Base-by-base conservation (phyloP, 2,113 vertebrate species). In the Macquaria ambigua region DNA sequence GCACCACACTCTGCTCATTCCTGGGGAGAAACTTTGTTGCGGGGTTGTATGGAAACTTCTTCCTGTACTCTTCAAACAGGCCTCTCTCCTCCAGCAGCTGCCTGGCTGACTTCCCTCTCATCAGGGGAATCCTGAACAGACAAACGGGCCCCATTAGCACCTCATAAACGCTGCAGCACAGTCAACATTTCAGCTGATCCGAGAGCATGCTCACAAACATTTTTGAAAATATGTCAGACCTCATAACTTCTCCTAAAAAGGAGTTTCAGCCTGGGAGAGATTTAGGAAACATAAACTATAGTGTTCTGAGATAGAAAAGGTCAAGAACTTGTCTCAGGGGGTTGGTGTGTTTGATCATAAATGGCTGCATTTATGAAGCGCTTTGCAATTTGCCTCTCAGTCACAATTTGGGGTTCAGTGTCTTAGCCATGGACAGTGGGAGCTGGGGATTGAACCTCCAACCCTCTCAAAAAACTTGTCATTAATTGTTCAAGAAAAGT, bases 41-140 rank as follows among this genome's bases (percentile, higher is more conserved):
- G 0, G 91, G 6, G 6, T 72, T 74, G 0, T 77, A 66, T 11
- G 1, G 82, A 67, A 94, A 81, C 0, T 0, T 62, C 71, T 34
- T 84, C 79, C 95, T 82, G 67, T 94, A 93, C 21, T 62, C 74
- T 1, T 74, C 79, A 81, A 95, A 90, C 34, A 95, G 73, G 15
- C 93, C 93, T 1, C 16, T 79, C 79, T 96, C 93, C 89, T 90
- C 84, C 85, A 96, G 90, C 31, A 43, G 39, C 20, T 90, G 79
- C 20, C 94, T 80, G 77, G 93, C 66, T 0, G 91, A 92, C 85
- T 92, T 95, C n/a, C 93, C 94, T 88, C 93, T 96, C 25, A 86
- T 67, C 86, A 96, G 58, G 15, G 94, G 93, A 74, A 97, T 20
- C 79, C 96, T 96, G 83, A 23, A 50, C 25, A 78, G 28, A 46